Base-by-base conservation (phyloP, 2,888 invertebrate genomes). In the Caenorhabditis becei region DNA sequence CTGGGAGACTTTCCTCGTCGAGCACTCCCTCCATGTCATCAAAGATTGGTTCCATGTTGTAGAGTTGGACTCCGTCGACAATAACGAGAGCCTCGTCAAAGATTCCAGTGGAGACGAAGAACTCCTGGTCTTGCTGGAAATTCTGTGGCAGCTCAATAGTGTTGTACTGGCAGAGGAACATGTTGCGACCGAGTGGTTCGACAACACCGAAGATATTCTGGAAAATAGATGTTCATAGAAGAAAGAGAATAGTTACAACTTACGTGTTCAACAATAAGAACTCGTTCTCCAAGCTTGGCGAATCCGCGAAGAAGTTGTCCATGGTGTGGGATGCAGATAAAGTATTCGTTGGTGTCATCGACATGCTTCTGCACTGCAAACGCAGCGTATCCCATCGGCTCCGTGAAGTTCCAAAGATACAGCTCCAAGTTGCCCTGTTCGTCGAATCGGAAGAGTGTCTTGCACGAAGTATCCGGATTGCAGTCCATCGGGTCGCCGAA, bases 41-140 rank as follows among this genome's bases (percentile, higher is more conserved):
- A 98, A 95, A 20, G 93, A 93, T 87, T 95, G 94, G 70, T 97
- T 72, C 62, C 20, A 79, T 16, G 18, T 56, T 62, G 62, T 49
- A 67, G 14, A 79, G 18, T 11, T 72, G 61, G 0, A 26, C 49
- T 1, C 79, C 79, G 41, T 72, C 79, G 37, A 32, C 32, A 18
- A 79, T 79, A 4, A 67, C 51, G 14, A 79, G 16, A 1, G 49
- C 62, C 3, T 72, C 77, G 2, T 67, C 56, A 28, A 49, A 79
- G 1, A 16, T 67, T 28, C 67, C 79, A 24, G 4, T 67, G n/a
- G 61, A 61, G 0, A 79, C 67, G 18, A 79, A 79, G 37, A 79
- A 79, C 7, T 37, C 20, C 18, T 72, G 79, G 3, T 67, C 62
- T 0, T 32, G 18, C 8, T 54, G 62, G 61, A 79, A 79, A 1